These are phyloP conservation scores for Silurus asotus DNA, from an alignment of 2,113 vertebrate species.

Conservation along the genomic window DNA sequence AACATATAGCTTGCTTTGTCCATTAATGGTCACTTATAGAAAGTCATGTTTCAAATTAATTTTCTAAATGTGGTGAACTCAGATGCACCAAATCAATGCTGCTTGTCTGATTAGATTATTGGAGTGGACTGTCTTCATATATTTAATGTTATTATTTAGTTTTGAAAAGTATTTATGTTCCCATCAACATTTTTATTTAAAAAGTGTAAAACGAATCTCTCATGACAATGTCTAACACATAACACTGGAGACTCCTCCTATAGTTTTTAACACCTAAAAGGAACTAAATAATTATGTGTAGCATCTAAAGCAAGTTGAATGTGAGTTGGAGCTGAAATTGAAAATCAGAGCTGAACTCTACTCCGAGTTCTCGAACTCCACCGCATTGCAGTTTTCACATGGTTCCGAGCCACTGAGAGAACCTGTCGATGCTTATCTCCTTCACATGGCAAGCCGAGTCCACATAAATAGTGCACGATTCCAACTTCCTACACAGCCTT, in stretches of 20 bases:
- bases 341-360: not conserved
- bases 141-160: too few relatives aligned
- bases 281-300: not conserved
- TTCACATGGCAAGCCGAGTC: not conserved
- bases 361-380: not conserved
- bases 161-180: too few relatives aligned
- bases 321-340: not conserved
- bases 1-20: too few relatives aligned
- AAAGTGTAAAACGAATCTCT: not conserved
- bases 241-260: not conserved
- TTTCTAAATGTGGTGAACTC: too few relatives aligned
- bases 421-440: not conserved
- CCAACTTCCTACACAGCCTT: not conserved
- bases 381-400: not conserved
- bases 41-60: too few relatives aligned
- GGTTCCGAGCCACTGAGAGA: not conserved
- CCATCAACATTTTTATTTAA: too few relatives aligned
- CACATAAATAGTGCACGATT: not conserved
- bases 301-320: not conserved
- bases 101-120: not conserved
- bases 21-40: too few relatives aligned
- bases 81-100: not conserved
- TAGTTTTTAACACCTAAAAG: not conserved
- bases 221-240: not conserved
- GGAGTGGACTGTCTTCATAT: not conserved